Conservation (phyloP, 1,140 invertebrate species). For the Heliconius eleuchia region DNA sequence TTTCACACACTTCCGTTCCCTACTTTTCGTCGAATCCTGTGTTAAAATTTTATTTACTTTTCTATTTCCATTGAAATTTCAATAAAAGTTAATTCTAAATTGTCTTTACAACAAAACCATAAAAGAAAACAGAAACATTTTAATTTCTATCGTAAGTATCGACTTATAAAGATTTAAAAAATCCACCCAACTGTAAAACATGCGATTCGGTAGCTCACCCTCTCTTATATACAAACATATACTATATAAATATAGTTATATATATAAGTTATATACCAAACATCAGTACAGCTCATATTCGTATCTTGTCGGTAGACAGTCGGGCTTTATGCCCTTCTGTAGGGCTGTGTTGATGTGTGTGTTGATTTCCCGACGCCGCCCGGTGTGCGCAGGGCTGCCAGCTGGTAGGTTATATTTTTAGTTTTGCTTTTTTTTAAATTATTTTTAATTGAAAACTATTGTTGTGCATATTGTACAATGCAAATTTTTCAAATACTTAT, state of each 20-base stretch:
- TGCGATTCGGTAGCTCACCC: slow-evolving; percentile 25
- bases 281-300: slow-evolving; percentile 52
- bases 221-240: neutral
- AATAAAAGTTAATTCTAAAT: no score
- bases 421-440: no score
- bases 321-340: slow-evolving; percentile 73
- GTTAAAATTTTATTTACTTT: no score
- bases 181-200: slow-evolving; percentile 29
- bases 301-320: slow-evolving; percentile 70
- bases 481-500: no score
- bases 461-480: no score
- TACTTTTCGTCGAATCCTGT: no score
- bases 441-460: no score
- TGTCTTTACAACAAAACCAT: no score
- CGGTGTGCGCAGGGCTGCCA: slow-evolving; percentile 51
- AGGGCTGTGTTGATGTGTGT: slow-evolving; percentile 66
- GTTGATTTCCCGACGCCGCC: slow-evolving; percentile 77
- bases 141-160: neutral
- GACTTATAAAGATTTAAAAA: slow-evolving; percentile 27
- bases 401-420: neutral
- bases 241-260: no score
- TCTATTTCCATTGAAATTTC: no score
- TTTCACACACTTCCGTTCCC: no score
- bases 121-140: no score
- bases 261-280: slow-evolving; percentile 21